Base-by-base conservation (phyloP, 2,888 invertebrate genomes). In the Phragmatobia fuliginosa region DNA sequence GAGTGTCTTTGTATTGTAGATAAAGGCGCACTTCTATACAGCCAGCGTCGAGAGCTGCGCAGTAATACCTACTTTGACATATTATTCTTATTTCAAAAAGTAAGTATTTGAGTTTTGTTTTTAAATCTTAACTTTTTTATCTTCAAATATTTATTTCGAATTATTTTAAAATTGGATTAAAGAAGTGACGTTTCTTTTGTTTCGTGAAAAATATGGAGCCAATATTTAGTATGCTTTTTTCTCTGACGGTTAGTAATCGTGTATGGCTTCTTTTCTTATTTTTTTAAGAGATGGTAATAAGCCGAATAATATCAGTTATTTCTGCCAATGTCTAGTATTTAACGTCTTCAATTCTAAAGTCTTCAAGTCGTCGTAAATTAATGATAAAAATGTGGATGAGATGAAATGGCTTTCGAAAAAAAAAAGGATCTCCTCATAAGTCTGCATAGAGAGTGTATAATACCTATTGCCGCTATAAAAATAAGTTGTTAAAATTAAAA, bases 1-100 rank as follows among this genome's bases (percentile, higher is more conserved):
- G 87, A 79, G 85, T 84, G 77, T 88, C 90, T 90, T 90, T 92
- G 92, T 92, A 84, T 86, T 87, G 78, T 88, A 90, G 93, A 93
- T 93, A 92, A 90, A 85, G 81, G 66, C 77, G 76, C 83, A 87
- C 75, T 83, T 76, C 83, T 87, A 88, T 85, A 58, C 62, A 70
- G 58, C 59, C 49, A 66, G 49, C 41, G 62, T 38, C 61, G 60
- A 73, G 66, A 70, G 70, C 70, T 68, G 58, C 68, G 71, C 72
- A 66, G 70, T 72, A 67, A 68, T 70, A 71, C 49, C 52, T 41
- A 66, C 11, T 33, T 36, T 56, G n/a, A 62, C 21, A 60, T n/a
- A 45, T n/a, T n/a, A n/a, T 63, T 63, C 38, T 59, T 49, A 61
- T 28, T 68, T 32, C 33, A 68, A 63, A 62, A 38, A 56, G 65